Conservation (phyloP, 2,888 invertebrate species). For the Boloria selene region DNA sequence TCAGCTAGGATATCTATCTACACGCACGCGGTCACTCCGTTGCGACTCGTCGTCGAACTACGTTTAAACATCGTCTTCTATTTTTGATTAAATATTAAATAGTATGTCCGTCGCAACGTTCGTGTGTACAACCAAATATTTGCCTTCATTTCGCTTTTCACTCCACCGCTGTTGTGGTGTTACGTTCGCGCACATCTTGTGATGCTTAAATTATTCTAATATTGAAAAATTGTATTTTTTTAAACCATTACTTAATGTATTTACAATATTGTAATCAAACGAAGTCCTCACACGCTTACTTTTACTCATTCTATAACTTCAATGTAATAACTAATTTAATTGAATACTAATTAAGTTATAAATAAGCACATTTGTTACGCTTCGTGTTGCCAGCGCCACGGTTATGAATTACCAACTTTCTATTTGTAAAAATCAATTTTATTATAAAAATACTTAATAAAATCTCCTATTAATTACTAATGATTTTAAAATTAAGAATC, state of each 20-base stretch:
- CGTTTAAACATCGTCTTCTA: no score
- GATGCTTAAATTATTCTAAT: neutral
- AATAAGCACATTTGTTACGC: neutral
- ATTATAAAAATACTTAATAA: no score
- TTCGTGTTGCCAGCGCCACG: no score
- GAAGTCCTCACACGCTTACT: neutral
- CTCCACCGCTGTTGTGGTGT: neutral
- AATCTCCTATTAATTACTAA: no score
- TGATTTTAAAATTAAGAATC: no score
- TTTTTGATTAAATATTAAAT: no score
- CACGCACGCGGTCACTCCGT: conserved; percentile 18
- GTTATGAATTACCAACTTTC: neutral
- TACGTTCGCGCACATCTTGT: conserved; percentile 2
- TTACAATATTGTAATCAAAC: neutral
- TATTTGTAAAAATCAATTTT: neutral
- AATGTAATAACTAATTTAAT: conserved; percentile 1
- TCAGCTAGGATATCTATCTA: conserved; percentile 47
- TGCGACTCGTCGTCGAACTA: no score
- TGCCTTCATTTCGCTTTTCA: conserved; percentile 23
- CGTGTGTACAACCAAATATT: conserved; percentile 28
- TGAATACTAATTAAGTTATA: neutral
- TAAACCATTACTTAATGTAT: neutral
- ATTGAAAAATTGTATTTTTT: no score
- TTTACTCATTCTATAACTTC: neutral
- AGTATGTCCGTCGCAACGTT: no score